Conservation (phyloP, 2,113 vertebrate genomes). For the Uria lomvia region DNA sequence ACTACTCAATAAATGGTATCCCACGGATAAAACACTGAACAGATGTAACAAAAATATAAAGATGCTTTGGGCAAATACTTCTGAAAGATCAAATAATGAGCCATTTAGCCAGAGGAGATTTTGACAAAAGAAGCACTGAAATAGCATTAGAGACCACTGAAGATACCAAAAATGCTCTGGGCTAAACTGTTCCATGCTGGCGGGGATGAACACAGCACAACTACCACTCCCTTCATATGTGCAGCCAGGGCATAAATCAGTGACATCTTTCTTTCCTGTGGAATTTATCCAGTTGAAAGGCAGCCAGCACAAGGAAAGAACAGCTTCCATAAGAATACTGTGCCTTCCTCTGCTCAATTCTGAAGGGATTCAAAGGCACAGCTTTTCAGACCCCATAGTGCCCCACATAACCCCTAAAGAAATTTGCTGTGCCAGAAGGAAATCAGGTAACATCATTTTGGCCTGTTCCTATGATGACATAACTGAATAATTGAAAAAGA, state of each 20-base stretch:
- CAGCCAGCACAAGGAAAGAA: background rate
- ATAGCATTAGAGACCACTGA: background rate
- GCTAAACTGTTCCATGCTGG: background rate
- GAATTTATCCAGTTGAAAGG: background rate
- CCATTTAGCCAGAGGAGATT: background rate
- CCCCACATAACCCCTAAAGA: background rate
- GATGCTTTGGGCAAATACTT: background rate
- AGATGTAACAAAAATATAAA: background rate
- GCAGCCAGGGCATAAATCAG: background rate
- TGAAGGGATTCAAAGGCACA: background rate
- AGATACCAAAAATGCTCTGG: background rate
- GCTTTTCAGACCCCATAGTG: background rate
- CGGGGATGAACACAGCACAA: background rate
- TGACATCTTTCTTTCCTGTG: background rate
- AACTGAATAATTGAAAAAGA: background rate
- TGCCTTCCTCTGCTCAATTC: background rate
- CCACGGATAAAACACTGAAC: background rate
- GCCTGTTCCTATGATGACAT: background rate
- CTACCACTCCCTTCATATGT: background rate
- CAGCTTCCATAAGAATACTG: background rate
- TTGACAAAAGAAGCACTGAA: background rate
- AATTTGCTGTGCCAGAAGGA: background rate
- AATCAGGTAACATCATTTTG: background rate
- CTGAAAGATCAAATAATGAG: background rate
- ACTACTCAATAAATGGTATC: background rate